Evolutionary conservation across 2,113 vertebrate species (phyloP).

Genomic region (Paradoxurus hermaphroditus): DNA sequence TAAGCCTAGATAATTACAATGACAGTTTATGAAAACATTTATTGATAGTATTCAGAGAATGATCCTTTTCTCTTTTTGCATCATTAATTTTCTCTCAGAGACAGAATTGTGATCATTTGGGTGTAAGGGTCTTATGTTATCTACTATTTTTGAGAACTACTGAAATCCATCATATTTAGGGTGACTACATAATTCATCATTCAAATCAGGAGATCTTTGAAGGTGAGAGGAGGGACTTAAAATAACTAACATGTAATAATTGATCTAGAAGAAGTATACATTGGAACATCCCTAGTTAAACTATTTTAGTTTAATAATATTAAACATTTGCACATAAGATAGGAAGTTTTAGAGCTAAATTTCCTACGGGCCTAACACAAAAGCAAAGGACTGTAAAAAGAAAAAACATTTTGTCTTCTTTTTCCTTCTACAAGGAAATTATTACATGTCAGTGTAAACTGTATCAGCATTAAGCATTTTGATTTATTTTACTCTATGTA

Average conservation of each 20-base stretch:
- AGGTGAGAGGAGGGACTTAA: not conserved
- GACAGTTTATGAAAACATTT: not conserved
- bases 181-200: not conserved
- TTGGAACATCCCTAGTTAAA: not conserved
- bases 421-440: slow-evolving; percentile 13
- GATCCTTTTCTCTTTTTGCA: not conserved
- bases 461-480: slow-evolving; percentile 26
- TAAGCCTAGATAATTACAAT: not conserved
- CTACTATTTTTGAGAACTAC: not conserved
- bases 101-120: not conserved
- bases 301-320: not conserved
- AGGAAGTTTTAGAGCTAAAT: not conserved
- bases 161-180: not conserved
- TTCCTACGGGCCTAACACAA: not conserved
- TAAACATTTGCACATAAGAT: not conserved
- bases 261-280: slow-evolving; percentile 2
- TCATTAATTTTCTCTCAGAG: not conserved
- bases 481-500: slow-evolving; percentile 63
- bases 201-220: not conserved
- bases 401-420: slow-evolving; percentile 10
- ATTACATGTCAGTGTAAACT: slow-evolving; percentile 25
- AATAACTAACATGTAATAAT: not conserved
- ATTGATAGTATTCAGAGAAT: not conserved
- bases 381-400: slow-evolving; percentile 36
- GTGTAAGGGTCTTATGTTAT: not conserved